phyloP scores from a whole-genome alignment of 2,113 vertebrate species.

The Boleophthalmus pectinirostris region DNA sequence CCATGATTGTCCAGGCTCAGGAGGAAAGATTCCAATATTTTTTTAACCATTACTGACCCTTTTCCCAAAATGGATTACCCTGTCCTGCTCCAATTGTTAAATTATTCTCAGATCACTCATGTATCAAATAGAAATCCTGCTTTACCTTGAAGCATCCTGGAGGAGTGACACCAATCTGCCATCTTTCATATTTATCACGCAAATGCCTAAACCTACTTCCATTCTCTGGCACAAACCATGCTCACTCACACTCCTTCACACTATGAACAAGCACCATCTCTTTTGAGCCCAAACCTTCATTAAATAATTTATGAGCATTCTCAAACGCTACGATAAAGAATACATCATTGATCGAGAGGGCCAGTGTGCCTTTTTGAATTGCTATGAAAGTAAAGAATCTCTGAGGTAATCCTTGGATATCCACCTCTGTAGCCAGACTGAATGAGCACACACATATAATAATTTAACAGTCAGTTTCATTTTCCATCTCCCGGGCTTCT shows the following conservation, averaged over 20 bases:
- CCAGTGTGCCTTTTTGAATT: too few species aligned
- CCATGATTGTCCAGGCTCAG: too few species aligned
- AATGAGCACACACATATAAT: too few species aligned
- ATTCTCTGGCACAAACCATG: background rate
- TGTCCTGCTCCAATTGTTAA: background rate
- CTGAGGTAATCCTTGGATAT: constrained; percentile 12
- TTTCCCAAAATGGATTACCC: background rate
- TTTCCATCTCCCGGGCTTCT: background rate
- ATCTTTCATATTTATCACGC: constrained; percentile 22
- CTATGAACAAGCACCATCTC: background rate
- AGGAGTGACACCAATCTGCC: background rate
- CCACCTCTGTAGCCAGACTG: background rate
- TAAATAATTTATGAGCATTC: constrained; percentile 46
- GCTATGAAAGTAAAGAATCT: constrained; percentile 31
- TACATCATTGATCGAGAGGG: constrained; percentile 22
- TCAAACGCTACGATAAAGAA: constrained; percentile 25
- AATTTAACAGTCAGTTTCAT: background rate
- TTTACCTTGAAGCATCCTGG: background rate
- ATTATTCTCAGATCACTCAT: background rate
- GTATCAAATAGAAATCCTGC: background rate
- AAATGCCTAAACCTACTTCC: constrained; percentile 20
- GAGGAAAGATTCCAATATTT: too few species aligned
- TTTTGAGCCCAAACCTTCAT: constrained; percentile 5
- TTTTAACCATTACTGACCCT: background rate
- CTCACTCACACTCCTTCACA: background rate